These are phyloP conservation scores for Colius striatus DNA, from an alignment of 2,113 vertebrate species.

Conservation along the genomic window DNA sequence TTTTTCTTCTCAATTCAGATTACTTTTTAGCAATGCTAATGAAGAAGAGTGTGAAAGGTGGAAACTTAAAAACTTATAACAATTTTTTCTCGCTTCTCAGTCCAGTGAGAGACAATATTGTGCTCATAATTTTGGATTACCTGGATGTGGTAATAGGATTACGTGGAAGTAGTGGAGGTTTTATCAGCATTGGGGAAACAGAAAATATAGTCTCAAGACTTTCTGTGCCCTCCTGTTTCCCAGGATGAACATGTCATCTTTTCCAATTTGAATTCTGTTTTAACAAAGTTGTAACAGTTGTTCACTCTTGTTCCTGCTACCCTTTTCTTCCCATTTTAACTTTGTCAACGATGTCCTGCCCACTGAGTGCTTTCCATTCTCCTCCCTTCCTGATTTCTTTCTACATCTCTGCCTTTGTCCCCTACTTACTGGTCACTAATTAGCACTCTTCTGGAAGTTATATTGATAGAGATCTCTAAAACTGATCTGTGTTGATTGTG, in stretches of 20 bases:
- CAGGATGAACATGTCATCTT: not conserved
- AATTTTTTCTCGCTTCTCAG: not conserved
- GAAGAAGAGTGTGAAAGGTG: not conserved
- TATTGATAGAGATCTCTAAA: not conserved
- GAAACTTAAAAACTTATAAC: not conserved
- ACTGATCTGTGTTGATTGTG: not conserved
- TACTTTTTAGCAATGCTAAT: not conserved
- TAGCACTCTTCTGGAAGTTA: not conserved
- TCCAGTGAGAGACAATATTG: not conserved
- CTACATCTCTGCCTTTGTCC: not conserved
- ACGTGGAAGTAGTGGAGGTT: not conserved
- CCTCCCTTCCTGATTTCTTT: not conserved
- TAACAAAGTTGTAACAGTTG: not conserved
- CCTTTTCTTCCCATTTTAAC: not conserved
- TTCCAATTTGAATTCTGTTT: not conserved
- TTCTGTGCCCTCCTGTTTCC: not conserved
- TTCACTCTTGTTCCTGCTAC: accelerated
- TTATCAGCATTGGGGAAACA: not conserved
- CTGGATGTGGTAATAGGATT: not conserved
- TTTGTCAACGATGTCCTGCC: not conserved
- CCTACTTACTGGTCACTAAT: not conserved
- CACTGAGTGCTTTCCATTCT: not conserved
- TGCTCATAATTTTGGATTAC: not conserved
- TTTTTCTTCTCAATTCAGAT: not conserved
- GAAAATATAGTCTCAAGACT: not conserved